Evolutionary conservation across 2,888 invertebrate species (phyloP).

Genomic region (Tromatobia lineatoria): DNA sequence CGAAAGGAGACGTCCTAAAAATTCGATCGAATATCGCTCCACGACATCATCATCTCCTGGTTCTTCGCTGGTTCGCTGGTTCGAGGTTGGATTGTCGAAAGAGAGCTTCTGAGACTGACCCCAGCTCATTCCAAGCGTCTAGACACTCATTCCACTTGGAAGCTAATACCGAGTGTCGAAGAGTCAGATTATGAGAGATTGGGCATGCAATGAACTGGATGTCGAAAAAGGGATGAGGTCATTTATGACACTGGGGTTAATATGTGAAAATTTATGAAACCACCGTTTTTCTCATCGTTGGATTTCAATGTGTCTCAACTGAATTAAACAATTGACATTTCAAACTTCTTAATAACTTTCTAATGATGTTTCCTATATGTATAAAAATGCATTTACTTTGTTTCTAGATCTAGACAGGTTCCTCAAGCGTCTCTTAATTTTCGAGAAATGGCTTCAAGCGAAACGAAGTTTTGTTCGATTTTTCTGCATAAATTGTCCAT

Average conservation of each 20-base stretch:
- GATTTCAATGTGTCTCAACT: background rate
- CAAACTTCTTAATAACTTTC: no score
- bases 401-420: no score
- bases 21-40: background rate
- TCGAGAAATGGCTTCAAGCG: no score
- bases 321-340: no score
- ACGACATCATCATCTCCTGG: background rate
- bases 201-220: background rate
- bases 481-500: no score
- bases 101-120: constrained; percentile 48
- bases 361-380: no score
- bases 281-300: background rate
- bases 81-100: constrained; percentile 21
- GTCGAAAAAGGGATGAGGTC: background rate
- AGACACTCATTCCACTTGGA: constrained; percentile 70
- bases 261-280: background rate
- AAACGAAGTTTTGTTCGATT: no score
- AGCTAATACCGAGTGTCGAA: constrained; percentile 65
- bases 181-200: constrained; percentile 18
- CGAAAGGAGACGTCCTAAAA: background rate
- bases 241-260: background rate
- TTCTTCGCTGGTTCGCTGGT: background rate
- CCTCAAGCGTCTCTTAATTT: no score
- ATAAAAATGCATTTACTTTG: no score
- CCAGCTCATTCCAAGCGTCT: constrained; percentile 70